These are phyloP conservation scores for Alsophila aescularia DNA, from an alignment of 2,888 invertebrate species.

Conservation along the genomic window DNA sequence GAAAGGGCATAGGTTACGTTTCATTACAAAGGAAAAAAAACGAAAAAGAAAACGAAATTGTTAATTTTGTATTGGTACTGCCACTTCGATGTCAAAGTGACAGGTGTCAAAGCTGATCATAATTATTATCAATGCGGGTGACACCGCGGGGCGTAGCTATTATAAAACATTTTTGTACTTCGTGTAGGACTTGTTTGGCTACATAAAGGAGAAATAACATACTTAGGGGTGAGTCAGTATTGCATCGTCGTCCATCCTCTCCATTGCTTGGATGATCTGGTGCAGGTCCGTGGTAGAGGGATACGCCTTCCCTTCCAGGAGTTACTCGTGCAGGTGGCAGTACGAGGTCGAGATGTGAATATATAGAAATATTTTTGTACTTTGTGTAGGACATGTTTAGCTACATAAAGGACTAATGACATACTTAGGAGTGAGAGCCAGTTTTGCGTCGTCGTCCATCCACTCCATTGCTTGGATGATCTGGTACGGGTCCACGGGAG, in stretches of 20 bases:
- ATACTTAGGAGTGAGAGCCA: conserved; percentile 69
- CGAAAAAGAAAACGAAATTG: too few species aligned
- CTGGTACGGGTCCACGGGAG: conserved; percentile 90
- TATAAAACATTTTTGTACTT: too few species aligned
- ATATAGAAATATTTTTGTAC: too few species aligned
- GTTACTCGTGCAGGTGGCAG: conserved; percentile 93
- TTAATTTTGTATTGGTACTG: too few species aligned
- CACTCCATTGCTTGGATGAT: conserved; percentile 91
- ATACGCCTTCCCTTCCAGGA: conserved; percentile 94
- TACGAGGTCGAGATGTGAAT: conserved; percentile 97
- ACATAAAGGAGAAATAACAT: conserved; percentile 22
- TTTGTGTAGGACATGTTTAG: too few species aligned
- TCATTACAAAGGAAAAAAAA: too few species aligned
- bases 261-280: conserved; percentile 89
- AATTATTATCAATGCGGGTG: too few species aligned
- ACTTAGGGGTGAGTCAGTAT: conserved; percentile 69
- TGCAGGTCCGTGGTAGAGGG: conserved; percentile 92
- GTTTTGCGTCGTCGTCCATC: conserved; percentile 88
- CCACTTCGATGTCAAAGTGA: too few species aligned
- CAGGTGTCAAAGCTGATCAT: too few species aligned
- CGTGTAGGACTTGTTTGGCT: too few species aligned
- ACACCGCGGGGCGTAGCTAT: too few species aligned
- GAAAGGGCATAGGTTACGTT: too few species aligned
- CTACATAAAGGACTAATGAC: conserved; percentile 12
- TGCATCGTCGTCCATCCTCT: conserved; percentile 91